These are phyloP conservation scores for Malurus alboscapulatus DNA, from an alignment of 2,113 vertebrate species.

Conservation along the genomic window DNA sequence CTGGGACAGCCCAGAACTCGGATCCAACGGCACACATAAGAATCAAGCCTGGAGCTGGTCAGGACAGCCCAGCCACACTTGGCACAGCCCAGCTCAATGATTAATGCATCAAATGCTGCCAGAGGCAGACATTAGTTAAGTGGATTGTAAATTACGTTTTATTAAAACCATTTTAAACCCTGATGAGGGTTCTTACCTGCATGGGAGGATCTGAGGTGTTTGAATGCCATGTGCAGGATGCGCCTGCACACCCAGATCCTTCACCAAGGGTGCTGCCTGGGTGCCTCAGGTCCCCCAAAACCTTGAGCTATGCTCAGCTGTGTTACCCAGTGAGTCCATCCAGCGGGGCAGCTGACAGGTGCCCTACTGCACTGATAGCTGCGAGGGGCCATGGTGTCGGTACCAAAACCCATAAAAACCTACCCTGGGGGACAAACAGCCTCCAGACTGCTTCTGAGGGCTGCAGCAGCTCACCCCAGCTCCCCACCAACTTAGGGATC, in stretches of 20 bases:
- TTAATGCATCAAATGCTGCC: constrained; percentile 77
- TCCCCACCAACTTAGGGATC: not conserved
- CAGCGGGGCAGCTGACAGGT: accelerated
- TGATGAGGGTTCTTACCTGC: not conserved
- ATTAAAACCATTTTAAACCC: constrained; percentile 78
- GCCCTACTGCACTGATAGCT: not conserved
- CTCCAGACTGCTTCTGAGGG: not conserved
- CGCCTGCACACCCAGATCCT: not conserved
- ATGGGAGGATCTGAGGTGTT: not conserved
- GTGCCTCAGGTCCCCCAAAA: not conserved
- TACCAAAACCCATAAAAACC: not conserved
- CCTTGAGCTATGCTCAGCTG: not conserved
- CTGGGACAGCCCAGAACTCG: not conserved
- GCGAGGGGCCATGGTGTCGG: accelerated
- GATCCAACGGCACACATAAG: accelerated
- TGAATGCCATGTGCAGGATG: not conserved
- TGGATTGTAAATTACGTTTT: constrained; percentile 67
- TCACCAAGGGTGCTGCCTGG: not conserved
- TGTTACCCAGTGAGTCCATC: not conserved
- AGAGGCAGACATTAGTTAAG: constrained; percentile 71
- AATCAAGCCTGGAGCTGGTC: constrained; percentile 12
- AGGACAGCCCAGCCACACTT: constrained; percentile 70
- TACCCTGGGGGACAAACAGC: accelerated
- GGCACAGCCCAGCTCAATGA: constrained; percentile 66
- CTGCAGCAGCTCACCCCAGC: not conserved